Base-by-base conservation (phyloP, 2,888 invertebrate species). In the Marronus borbonicus region DNA sequence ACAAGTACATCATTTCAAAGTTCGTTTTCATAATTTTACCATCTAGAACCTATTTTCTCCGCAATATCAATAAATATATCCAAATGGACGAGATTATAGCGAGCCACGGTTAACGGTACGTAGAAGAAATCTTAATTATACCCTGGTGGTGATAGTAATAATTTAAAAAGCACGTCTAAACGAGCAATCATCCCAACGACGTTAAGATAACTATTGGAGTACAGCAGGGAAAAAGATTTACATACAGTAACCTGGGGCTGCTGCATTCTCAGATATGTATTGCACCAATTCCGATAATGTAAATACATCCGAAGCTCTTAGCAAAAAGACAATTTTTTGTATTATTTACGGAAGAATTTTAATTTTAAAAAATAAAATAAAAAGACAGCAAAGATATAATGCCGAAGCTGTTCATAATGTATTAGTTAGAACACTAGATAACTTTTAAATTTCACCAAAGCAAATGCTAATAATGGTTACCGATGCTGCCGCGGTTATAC, bases 101-200 rank as follows among this genome's bases (percentile, higher is more conserved):
- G 64, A 64, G 28, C 3, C 64, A 10, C 28, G 64, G 36, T 36
- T 64, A 64, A 64, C 64, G 64, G 64, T 64, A 64, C 36, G 36
- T 64, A 28, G 64, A 64, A 64, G 64, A 64, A 36, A 36, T 36
- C 64, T 64, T 64, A 64, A 64, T 64, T 64, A 64, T 64, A 64
- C 14, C 31, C 64, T 36, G 31, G 28, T 64, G 28, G 64, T 64
- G 36, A 64, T 36, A 64, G 36, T 64, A 36, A 64, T 64, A 64
- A 64, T 64, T 64, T 64, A 64, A 64, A 64, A 36, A 64, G 64
- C 31, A 64, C 24, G n/a, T 64, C 3, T 64, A 14, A 31, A n/a
- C 64, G 14, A 64, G n/a, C n/a, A n/a, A n/a, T 31, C 64, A n/a
- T 14, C 14, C 8, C 55, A 20, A 55, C 55, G 3, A 55, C 55